Conservation (phyloP, 2,113 vertebrate genomes). For the Pseudolaguvia tuberculata region DNA sequence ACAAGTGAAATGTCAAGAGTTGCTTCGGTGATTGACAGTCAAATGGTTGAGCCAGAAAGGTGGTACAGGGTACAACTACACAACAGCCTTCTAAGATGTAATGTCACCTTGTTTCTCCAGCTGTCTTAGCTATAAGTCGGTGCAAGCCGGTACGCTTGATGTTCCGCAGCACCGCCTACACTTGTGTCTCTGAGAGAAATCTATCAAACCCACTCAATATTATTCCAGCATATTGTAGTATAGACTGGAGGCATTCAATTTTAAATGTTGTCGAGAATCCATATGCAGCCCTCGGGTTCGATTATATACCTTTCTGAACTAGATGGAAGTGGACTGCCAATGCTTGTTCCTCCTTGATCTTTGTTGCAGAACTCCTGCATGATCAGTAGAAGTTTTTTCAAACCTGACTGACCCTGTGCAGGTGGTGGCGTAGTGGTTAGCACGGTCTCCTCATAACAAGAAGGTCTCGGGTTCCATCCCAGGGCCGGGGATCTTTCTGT, state of each 20-base stretch:
- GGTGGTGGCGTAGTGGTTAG: too few species aligned
- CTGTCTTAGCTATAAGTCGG: background rate
- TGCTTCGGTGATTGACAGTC: background rate
- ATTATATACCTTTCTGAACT: background rate
- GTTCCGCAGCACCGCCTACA: conserved; percentile 32
- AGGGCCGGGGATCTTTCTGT: too few species aligned
- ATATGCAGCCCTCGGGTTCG: background rate
- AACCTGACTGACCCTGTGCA: background rate
- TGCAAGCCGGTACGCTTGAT: background rate
- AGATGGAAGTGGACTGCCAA: too few species aligned
- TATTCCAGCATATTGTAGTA: conserved; percentile 12
- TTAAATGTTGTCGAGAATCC: background rate
- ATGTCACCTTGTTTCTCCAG: conserved; percentile 27
- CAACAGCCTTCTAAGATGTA: conserved; percentile 28
- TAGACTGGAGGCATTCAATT: background rate
- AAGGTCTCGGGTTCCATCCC: too few species aligned
- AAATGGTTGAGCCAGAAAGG: conserved; percentile 23
- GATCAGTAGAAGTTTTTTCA: background rate
- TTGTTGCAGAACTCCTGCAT: background rate
- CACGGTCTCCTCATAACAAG: too few species aligned
- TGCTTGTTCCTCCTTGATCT: background rate
- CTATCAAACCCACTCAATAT: conserved; percentile 26
- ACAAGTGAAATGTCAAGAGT: conserved; percentile 1
- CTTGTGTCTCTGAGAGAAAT: conserved; percentile 9
- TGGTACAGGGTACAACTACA: conserved; percentile 18